Base-by-base conservation (phyloP, 2,888 invertebrate species). In the Chaitophorus viminalis region DNA sequence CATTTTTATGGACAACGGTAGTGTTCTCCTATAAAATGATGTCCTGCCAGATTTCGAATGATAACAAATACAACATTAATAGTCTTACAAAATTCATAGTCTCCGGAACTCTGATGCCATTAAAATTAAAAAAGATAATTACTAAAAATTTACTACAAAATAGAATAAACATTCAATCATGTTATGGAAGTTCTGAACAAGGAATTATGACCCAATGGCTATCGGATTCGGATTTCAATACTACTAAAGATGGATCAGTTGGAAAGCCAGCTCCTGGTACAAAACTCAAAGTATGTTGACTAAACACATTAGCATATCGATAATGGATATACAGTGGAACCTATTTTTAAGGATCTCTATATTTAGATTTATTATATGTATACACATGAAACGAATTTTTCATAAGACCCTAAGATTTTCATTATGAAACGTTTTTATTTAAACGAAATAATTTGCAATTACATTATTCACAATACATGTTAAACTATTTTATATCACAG, bases 11-110 rank as follows among this genome's bases (percentile, higher is more conserved):
- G n/a, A n/a, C n/a, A n/a, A n/a, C n/a, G n/a, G n/a, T n/a, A n/a
- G n/a, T n/a, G n/a, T n/a, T n/a, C n/a, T n/a, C n/a, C n/a, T n/a
- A 84, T 46, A 46, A 84, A 18, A 84, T 76, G 65, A 76, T 46
- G 84, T 46, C 25, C 0, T 46, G 1, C 25, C 65, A 84, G 33
- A 76, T 76, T 46, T 25, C 29, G 6, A 76, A 84, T 17, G 65
- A 31, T 25, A 39, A 84, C 46, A 65, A 46, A 2, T 76, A 76
- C 25, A 46, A 65, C 25, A 33, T 84, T 9, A 46, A 65, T 0
- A 84, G 84, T 46, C 46, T 84, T 31, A 39, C 0, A 1, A 84
- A 75, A 25, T 17, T 17, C 25, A 46, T 76, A 31, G 76, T 76
- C 46, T 65, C 65, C 17, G 84, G 84, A 0, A 65, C 84, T 46